phyloP scores from a whole-genome alignment of 2,888 invertebrate genomes.

The Mystacides longicornis region DNA sequence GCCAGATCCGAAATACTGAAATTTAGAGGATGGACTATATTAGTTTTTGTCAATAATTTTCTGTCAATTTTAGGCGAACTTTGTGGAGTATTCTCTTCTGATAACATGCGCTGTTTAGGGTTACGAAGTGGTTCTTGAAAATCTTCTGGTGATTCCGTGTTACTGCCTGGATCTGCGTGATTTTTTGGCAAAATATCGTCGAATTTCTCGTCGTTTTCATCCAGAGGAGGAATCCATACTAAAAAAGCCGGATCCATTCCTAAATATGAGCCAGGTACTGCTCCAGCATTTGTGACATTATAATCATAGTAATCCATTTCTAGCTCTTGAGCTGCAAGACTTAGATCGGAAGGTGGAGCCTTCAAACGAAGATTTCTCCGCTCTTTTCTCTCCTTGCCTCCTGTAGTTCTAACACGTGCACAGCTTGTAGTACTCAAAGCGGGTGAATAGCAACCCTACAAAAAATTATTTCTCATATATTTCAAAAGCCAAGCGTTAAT shows the following conservation, averaged over 20 bases:
- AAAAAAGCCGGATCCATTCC: slow-evolving; percentile 86
- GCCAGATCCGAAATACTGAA: slow-evolving; percentile 45
- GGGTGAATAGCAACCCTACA: slow-evolving; percentile 65
- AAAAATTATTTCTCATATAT: slow-evolving; percentile 1
- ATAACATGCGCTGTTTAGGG: slow-evolving; percentile 3
- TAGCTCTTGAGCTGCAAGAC: slow-evolving; percentile 65
- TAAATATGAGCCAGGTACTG: slow-evolving; percentile 77
- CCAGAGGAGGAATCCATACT: slow-evolving; percentile 80
- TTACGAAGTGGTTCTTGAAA: slow-evolving; percentile 10
- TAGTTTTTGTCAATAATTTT: slow-evolving; percentile 34
- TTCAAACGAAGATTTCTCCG: slow-evolving; percentile 66
- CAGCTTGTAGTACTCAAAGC: slow-evolving; percentile 59
- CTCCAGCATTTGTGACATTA: slow-evolving; percentile 75
- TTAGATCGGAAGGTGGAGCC: slow-evolving; percentile 68
- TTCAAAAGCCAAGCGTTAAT: too few relatives aligned
- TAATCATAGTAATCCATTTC: slow-evolving; percentile 87
- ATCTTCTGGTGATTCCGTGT: slow-evolving; percentile 59
- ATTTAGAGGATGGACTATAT: slow-evolving; percentile 45
- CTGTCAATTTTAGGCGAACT: slow-evolving; percentile 34
- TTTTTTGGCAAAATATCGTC: slow-evolving; percentile 49
- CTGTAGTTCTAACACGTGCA: slow-evolving; percentile 58
- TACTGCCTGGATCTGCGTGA: slow-evolving; percentile 55
- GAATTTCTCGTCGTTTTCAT: slow-evolving; percentile 54
- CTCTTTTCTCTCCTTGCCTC: slow-evolving; percentile 71
- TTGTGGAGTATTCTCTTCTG: slow-evolving; percentile 40